Base-by-base conservation (phyloP, 2,888 invertebrate genomes). In the Furcula furcula region DNA sequence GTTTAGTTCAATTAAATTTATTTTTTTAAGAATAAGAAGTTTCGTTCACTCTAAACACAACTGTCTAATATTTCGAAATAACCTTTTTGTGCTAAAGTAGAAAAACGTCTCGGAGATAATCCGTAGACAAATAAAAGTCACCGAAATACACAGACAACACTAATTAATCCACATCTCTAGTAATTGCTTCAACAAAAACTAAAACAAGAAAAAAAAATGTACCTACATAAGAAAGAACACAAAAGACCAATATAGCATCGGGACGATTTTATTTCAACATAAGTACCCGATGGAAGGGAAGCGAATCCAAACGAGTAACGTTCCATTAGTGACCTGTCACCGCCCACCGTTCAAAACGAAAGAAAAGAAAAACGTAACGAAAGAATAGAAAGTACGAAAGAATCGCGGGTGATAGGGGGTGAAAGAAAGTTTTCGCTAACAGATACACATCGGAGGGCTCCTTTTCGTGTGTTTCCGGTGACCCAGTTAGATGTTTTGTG, bases 291-390 rank as follows among this genome's bases (percentile, higher is more conserved):
- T 33, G 12, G 37, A 55, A 69, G 67, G 71, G 72, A 67, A 66
- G 61, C 55, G 76, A 69, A 76, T 72, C 70, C 60, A 55, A 65
- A 59, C 64, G 47, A 51, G 71, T 68, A 66, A 67, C 73, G 75
- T 82, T 84, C 84, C 85, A 85, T 85, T 85, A 84, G 81, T 58
- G 71, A 65, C 53, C 78, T 83, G 84, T 83, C 83, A 82, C 72
- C 65, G 65, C 41, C 52, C 60, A 46, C 40, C 49, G 60, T 55
- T 67, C 65, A 67, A 72, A 71, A 63, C 66, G 66, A 66, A 60
- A 58, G 50, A 64, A 59, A 59, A 56, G 59, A 69, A 68, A 65
- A 64, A 59, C 57, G 54, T 46, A 29, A 37, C 37, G 60, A 65
- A 68, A 61, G 55, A 61, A 69, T 58, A 55, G 58, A 69, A 68